Evolutionary conservation across 2,888 invertebrate genomes (phyloP).

Genomic region (Melanargia galathea): DNA sequence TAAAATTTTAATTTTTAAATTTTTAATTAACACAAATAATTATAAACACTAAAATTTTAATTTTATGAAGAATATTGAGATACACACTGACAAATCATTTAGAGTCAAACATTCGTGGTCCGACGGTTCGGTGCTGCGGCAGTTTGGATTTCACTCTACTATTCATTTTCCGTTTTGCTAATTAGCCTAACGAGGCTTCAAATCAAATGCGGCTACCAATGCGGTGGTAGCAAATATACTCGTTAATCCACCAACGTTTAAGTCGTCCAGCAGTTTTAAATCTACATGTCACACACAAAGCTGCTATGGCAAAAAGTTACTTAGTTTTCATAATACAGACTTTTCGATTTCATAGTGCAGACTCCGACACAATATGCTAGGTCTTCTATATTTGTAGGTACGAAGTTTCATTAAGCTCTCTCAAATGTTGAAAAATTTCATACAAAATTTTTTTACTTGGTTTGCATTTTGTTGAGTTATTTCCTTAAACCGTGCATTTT

Average conservation of each 20-base stretch:
- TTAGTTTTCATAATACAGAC: conserved; percentile 2
- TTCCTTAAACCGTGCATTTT: background rate
- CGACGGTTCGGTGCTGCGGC: background rate
- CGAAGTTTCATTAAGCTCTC: conserved; percentile 38
- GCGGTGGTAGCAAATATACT: conserved; percentile 2
- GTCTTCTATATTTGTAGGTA: conserved; percentile 29
- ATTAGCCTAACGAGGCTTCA: conserved; percentile 5
- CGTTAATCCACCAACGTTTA: background rate
- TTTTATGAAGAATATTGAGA: too few species aligned
- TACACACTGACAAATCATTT: background rate
- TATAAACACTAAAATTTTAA: too few species aligned
- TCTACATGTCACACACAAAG: background rate
- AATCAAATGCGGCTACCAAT: background rate
- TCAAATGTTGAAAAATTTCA: conserved; percentile 21
- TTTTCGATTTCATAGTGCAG: conserved; percentile 4
- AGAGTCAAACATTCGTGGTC: background rate
- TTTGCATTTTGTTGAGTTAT: conserved; percentile 2
- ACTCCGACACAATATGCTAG: conserved; percentile 9
- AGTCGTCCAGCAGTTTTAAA: background rate
- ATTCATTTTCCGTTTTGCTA: conserved; percentile 2
- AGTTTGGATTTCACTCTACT: conserved; percentile 1
- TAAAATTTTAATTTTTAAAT: too few species aligned
- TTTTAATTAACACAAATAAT: too few species aligned
- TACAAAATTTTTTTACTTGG: conserved; percentile 17
- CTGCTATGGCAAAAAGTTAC: conserved; percentile 4